These are phyloP conservation scores for Phoeniculus purpureus DNA, from an alignment of 2,797 vertebrate species.

Conservation along the genomic window DNA sequence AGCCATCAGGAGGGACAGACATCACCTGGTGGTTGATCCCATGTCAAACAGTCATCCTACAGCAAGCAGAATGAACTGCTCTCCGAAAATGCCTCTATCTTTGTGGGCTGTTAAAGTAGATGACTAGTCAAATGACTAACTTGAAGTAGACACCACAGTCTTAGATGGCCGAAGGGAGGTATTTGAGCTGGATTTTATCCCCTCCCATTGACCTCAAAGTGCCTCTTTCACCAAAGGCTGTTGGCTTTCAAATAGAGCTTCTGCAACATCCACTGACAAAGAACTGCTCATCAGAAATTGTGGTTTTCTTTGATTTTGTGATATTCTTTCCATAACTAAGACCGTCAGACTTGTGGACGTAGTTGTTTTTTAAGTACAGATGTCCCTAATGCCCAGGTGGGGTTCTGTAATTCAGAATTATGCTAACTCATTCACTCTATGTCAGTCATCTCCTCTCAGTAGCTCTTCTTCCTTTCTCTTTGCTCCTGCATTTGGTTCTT, in stretches of 20 bases:
- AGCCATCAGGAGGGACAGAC: background rate
- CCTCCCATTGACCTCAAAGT: background rate
- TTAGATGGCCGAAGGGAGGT: background rate
- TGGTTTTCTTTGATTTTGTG: background rate
- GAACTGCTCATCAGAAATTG: background rate
- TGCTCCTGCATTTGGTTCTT: background rate
- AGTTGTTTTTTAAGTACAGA: background rate
- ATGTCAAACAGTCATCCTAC: background rate
- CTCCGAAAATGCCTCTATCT: slow-evolving; percentile 15
- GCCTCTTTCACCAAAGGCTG: background rate
- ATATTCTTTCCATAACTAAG: background rate
- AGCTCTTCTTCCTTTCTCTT: background rate
- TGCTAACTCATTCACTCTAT: background rate
- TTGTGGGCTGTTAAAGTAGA: background rate
- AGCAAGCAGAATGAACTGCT: background rate
- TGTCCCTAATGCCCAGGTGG: background rate
- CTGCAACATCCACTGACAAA: background rate
- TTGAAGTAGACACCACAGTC: background rate
- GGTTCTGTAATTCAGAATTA: background rate
- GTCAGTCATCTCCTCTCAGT: background rate
- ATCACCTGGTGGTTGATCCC: background rate
- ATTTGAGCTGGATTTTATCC: slow-evolving; percentile 9
- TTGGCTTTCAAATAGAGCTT: background rate
- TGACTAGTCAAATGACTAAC: slow-evolving; percentile 57
- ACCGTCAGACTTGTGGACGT: background rate